Percentiles rank a stretch among this genome's conserved stretches.
Conservation (phyloP, 2,113 vertebrate genomes). For the Leptobrachium leishanense region DNA sequence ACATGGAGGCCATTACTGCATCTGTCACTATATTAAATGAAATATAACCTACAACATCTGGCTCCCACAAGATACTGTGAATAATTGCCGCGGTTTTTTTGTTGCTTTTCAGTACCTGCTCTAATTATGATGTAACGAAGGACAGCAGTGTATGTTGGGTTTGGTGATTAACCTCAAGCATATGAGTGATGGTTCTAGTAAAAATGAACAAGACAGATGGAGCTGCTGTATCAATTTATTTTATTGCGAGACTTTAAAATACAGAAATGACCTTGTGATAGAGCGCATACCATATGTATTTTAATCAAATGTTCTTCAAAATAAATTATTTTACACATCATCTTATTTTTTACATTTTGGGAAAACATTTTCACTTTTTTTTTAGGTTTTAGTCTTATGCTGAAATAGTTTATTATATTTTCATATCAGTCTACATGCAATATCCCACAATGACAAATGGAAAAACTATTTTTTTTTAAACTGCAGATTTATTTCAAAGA, state of each 20-base stretch:
- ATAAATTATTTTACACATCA: slow-evolving; percentile 1
- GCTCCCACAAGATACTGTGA: slow-evolving; percentile 65
- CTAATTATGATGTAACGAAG: slow-evolving; percentile 89
- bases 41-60: slow-evolving; percentile 83
- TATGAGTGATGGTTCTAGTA: slow-evolving; percentile 82
- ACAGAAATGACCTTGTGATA: slow-evolving; percentile 81
- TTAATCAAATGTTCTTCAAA: background rate
- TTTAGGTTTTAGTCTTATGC: too few relatives aligned
- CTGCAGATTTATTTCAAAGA: too few relatives aligned
- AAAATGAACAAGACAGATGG: slow-evolving; percentile 78
- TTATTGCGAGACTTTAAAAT: slow-evolving; percentile 74
- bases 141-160: slow-evolving; percentile 80
- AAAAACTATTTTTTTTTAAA: slow-evolving; percentile 19
- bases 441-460: too few relatives aligned
- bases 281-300: slow-evolving; percentile 61
- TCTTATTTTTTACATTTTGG: background rate
- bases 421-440: too few relatives aligned
- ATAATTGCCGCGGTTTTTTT: slow-evolving; percentile 69
- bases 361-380: too few relatives aligned
- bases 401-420: too few relatives aligned
- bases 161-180: slow-evolving; percentile 88
- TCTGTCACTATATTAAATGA: slow-evolving; percentile 79
- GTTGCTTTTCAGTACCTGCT: slow-evolving; percentile 69
- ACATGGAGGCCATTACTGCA: slow-evolving; percentile 72
- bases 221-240: slow-evolving; percentile 80